Evolutionary conservation across 2,797 vertebrate genomes (phyloP), one percentile per base, ranked within the genome.

Genomic region (Melopsittacus undulatus): DNA sequence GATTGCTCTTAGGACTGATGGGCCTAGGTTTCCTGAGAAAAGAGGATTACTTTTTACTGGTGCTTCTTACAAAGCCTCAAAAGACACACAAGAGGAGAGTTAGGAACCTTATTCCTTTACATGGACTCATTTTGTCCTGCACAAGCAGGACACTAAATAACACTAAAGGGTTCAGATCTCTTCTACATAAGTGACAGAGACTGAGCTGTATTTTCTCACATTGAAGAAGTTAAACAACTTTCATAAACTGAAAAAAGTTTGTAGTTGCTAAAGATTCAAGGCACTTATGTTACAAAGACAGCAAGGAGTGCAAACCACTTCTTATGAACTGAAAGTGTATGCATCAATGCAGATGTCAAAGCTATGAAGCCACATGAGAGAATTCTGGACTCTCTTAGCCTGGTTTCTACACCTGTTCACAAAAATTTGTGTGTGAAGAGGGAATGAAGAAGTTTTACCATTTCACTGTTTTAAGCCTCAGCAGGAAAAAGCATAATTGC

Each of bases 81-180:
- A 81, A 81, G 89, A 67, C 11, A 51, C 40, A 46, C 8, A 27
- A 51, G 16, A 24, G 78, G 27, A 51, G 16, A 24, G 78, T 17
- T 24, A 90, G n/a, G 92, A 86, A 68, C 32, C 30, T 42, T 62
- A 52, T 16, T 22, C 61, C 16, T 51, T 62, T 26, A 66, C 24
- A 74, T 1, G 15, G 13, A 56, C 3, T 34, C 43, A 91, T 63
- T 92, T 72, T 90, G 73, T 86, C 23, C 46, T 43, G 24, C 26
- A 8, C 4, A 11, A 81, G 24, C 46, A 49, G 45, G 0, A 0
- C 21, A 8, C 2, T 57, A 13, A 49, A 49, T 59, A 81, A 61
- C 30, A 43, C 24, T 5, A 11, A 68, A 15, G 23, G 18, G 54
- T 64, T 89, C 63, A 24, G 23, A n/a, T 42, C 51, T 64, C 52